A percentile compares a stretch with the other conserved stretches of the same genome.
phyloP scores from a whole-genome alignment of 2,888 invertebrate genomes.

The Linyphia triangularis region DNA sequence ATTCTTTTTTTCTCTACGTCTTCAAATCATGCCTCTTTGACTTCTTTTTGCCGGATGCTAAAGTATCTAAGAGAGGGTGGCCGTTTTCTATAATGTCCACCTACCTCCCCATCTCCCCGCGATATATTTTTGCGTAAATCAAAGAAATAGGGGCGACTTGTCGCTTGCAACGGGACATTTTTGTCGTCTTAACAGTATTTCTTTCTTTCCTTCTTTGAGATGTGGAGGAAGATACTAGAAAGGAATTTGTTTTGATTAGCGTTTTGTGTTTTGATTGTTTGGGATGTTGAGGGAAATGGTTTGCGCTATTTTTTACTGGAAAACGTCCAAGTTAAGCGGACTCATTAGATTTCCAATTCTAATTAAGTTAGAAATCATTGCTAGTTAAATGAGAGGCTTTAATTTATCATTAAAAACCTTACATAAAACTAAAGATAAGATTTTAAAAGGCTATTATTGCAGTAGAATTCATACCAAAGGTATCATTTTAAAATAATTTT shows the following conservation, averaged over 20 bases:
- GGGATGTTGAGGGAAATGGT: background rate
- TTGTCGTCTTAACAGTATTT: background rate
- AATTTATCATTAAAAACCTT: too few species aligned
- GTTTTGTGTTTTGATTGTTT: background rate
- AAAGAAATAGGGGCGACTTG: constrained; percentile 68
- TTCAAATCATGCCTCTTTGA: constrained; percentile 74
- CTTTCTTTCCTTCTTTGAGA: constrained; percentile 20
- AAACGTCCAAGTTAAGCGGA: too few species aligned
- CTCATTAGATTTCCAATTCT: too few species aligned
- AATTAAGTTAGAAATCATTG: too few species aligned
- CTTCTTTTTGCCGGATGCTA: constrained; percentile 53
- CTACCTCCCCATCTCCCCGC: background rate
- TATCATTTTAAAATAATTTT: too few species aligned
- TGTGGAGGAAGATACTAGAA: constrained; percentile 36
- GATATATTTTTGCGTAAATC: constrained; percentile 74
- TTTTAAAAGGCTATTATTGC: too few species aligned
- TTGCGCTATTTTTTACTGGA: background rate
- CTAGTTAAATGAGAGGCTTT: too few species aligned
- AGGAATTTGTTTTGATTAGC: constrained; percentile 18
- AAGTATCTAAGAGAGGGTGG: constrained; percentile 63
- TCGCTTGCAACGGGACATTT: constrained; percentile 60
- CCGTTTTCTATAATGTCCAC: constrained; percentile 50
- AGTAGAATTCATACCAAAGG: too few species aligned
- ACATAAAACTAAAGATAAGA: too few species aligned
- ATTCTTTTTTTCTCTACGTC: constrained; percentile 60